A percentile compares a stretch with the other conserved stretches of the same genome.
Conservation (phyloP, 2,888 invertebrate species). For the Podotricha telesiphe region DNA sequence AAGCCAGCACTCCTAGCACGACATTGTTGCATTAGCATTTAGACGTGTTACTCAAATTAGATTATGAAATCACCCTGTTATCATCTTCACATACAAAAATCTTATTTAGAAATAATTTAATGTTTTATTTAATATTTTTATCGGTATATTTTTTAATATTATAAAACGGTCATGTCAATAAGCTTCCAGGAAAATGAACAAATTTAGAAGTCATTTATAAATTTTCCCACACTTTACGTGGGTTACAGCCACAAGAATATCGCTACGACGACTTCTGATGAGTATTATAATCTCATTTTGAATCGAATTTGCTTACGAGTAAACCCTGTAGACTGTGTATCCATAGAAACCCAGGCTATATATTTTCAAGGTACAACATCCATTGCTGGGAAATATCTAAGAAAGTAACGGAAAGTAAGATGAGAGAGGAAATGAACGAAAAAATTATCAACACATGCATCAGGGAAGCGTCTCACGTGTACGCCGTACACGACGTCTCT, state of each 20-base stretch:
- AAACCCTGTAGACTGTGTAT: conserved; percentile 64
- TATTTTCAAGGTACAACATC: conserved; percentile 11
- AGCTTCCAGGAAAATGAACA: conserved; percentile 20
- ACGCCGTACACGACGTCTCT: conserved; percentile 58
- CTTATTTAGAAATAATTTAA: not conserved
- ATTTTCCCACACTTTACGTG: conserved; percentile 46
- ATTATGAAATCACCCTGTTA: not conserved
- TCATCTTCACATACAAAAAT: not conserved
- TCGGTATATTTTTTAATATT: not conserved
- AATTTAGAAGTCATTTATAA: conserved; percentile 37
- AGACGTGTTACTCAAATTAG: conserved; percentile 13
- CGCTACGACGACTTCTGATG: conserved; percentile 59
- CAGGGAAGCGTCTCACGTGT: conserved; percentile 41
- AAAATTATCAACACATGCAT: conserved; percentile 50
- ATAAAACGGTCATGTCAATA: not conserved
- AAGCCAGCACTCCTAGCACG: conserved; percentile 15
- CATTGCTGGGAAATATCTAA: conserved; percentile 35
- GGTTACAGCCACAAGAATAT: conserved; percentile 45
- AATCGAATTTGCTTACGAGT: conserved; percentile 76
- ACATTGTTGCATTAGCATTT: not conserved
- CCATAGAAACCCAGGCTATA: not conserved
- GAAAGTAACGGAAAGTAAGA: conserved; percentile 46
- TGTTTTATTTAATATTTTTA: not conserved
- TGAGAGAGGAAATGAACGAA: conserved; percentile 56
- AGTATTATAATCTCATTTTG: conserved; percentile 68